Evolutionary conservation across 2,797 vertebrate genomes (phyloP).

Genomic region (Cheracebus regulus): DNA sequence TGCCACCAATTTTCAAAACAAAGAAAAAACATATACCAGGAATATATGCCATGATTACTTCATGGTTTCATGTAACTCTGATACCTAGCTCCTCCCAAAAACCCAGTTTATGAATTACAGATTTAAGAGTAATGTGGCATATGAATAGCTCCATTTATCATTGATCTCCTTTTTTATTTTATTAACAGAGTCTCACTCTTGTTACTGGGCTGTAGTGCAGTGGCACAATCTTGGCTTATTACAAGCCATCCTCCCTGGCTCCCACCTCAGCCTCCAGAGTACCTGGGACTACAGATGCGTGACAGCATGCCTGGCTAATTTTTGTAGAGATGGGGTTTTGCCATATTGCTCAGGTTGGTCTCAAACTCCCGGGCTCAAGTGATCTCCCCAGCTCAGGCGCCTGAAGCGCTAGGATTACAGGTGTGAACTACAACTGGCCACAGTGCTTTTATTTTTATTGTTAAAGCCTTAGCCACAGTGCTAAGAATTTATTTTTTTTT

Average conservation of each 20-base stretch:
- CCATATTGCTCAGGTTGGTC: not conserved
- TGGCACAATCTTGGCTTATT: not conserved
- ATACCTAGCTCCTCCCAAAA: not conserved
- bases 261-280: not conserved
- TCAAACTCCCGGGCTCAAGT: not conserved
- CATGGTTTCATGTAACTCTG: not conserved
- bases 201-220: not conserved
- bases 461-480: not conserved
- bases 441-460: not conserved
- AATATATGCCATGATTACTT: not conserved
- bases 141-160: not conserved
- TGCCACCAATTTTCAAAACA: not conserved
- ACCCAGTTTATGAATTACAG: not conserved
- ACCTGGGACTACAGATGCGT: not conserved
- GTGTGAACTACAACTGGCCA: not conserved
- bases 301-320: not conserved
- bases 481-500: slow-evolving; percentile 29
- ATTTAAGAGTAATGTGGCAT: not conserved
- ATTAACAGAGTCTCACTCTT: not conserved
- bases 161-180: not conserved
- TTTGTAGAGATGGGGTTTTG: not conserved
- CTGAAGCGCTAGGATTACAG: not conserved
- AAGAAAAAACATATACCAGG: not conserved
- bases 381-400: not conserved
- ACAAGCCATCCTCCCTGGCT: not conserved